These are phyloP conservation scores for Melitaea cinxia DNA, from an alignment of 1,140 invertebrate species.

Conservation along the genomic window DNA sequence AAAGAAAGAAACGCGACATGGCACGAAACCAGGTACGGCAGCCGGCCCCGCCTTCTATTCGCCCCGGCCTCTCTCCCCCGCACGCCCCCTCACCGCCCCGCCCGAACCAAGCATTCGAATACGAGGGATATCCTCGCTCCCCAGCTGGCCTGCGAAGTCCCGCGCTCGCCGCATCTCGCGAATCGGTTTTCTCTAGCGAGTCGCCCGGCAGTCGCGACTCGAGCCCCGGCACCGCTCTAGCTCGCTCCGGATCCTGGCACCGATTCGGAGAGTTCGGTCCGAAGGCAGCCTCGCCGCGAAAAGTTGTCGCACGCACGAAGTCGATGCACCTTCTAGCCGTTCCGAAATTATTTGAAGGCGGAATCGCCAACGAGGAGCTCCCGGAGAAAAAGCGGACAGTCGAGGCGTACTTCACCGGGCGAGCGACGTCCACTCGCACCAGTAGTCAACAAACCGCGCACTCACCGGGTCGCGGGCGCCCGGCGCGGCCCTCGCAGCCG, in stretches of 20 bases:
- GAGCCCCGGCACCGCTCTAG: constrained; percentile 74
- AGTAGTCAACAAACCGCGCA: constrained; percentile 44
- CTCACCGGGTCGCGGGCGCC: constrained; percentile 42
- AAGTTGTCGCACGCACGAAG: constrained; percentile 84
- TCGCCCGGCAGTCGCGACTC: constrained; percentile 60
- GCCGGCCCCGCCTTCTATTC: constrained; percentile 44
- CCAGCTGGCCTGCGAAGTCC: constrained; percentile 45
- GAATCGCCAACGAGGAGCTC: constrained; percentile 87
- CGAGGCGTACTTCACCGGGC: constrained; percentile 88
- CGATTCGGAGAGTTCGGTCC: constrained; percentile 78
- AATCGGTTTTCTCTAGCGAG: constrained; percentile 56
- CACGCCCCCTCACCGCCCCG: constrained; percentile 72
- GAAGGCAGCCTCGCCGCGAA: constrained; percentile 61
- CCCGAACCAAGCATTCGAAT: constrained; percentile 41
- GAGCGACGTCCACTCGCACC: constrained; percentile 46
- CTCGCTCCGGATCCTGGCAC: constrained; percentile 91
- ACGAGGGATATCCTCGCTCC: constrained; percentile 35
- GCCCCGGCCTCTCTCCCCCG: constrained; percentile 70
- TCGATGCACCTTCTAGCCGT: constrained; percentile 87
- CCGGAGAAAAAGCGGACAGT: constrained; percentile 89
- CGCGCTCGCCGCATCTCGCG: constrained; percentile 57
- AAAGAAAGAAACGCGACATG: constrained; percentile 56
- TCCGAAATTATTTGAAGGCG: constrained; percentile 90
- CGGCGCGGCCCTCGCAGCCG: constrained; percentile 75
- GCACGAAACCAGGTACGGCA: constrained; percentile 53